Percentiles rank a stretch among this genome's conserved stretches.
phyloP scores from a whole-genome alignment of 2,888 invertebrate species.

The Neocrepidodera transversa region DNA sequence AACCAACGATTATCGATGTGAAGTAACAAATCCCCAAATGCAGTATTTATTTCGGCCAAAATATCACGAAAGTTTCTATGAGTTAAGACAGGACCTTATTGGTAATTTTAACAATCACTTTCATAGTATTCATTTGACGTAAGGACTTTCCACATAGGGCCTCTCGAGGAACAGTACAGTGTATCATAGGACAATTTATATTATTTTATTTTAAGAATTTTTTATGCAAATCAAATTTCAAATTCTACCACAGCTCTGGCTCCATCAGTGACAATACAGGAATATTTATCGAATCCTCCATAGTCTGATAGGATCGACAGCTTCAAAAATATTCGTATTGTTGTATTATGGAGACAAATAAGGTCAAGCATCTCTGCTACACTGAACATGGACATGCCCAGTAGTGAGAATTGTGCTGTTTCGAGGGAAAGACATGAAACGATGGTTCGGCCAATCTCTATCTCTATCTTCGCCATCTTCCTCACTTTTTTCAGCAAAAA shows the following conservation, averaged over 20 bases:
- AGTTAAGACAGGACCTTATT: conserved; percentile 2
- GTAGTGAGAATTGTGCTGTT: no score
- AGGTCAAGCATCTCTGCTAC: background rate
- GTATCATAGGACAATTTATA: conserved; percentile 15
- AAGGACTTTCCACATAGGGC: no score
- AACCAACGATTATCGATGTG: conserved; percentile 13
- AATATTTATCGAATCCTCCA: no score
- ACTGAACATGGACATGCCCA: no score
- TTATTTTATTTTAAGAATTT: conserved; percentile 14
- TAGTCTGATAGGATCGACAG: background rate
- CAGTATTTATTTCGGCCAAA: conserved; percentile 3
- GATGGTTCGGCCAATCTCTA: no score
- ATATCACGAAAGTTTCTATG: conserved; percentile 10
- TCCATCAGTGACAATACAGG: no score
- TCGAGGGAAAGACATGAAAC: no score
- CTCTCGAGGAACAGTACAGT: conserved; percentile 18
- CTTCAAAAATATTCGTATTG: background rate
- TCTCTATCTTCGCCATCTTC: no score
- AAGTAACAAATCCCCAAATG: conserved; percentile 15
- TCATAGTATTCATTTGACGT: conserved; percentile 1
- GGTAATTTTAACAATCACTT: conserved; percentile 9
- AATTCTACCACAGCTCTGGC: no score
- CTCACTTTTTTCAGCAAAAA: no score
- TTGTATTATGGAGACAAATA: background rate
- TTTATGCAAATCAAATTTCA: background rate